Conservation (phyloP, 2,888 invertebrate genomes). For the Nemotelus nigrinus region DNA sequence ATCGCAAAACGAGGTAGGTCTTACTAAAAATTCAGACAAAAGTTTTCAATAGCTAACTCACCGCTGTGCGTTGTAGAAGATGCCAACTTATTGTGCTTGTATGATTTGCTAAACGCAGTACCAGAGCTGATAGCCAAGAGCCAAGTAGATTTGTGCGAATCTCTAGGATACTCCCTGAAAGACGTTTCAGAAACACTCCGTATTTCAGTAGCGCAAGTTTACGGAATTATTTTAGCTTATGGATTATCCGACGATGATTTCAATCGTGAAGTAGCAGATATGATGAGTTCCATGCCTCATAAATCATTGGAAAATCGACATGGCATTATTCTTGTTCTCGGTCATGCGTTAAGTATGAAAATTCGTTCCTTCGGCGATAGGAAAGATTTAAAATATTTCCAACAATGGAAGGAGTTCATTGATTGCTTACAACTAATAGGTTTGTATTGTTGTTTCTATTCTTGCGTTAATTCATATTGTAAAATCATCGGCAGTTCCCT, state of each 20-base stretch:
- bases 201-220: slow-evolving; percentile 77
- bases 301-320: slow-evolving; percentile 77
- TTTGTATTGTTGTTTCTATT: slow-evolving; percentile 59
- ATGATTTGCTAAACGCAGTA: slow-evolving; percentile 86
- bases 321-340: slow-evolving; percentile 78
- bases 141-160: slow-evolving; percentile 67
- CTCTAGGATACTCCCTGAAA: slow-evolving; percentile 67
- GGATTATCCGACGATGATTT: slow-evolving; percentile 67
- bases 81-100: slow-evolving; percentile 73
- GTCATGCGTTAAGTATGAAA: slow-evolving; percentile 76
- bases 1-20: slow-evolving; percentile 73
- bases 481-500: slow-evolving; percentile 67
- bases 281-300: slow-evolving; percentile 57
- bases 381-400: slow-evolving; percentile 59
- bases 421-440: slow-evolving; percentile 71
- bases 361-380: slow-evolving; percentile 65
- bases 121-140: slow-evolving; percentile 74
- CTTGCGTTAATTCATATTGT: slow-evolving; percentile 3
- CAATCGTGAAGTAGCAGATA: slow-evolving; percentile 66
- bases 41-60: not conserved
- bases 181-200: slow-evolving; percentile 82
- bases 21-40: not conserved
- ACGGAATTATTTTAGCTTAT: slow-evolving; percentile 75
- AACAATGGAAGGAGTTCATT: slow-evolving; percentile 70
- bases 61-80: slow-evolving; percentile 55